A percentile compares a stretch with the other conserved stretches of the same genome.
Conservation (phyloP, 2,113 vertebrate species). For the Tympanuchus pallidicinctus region DNA sequence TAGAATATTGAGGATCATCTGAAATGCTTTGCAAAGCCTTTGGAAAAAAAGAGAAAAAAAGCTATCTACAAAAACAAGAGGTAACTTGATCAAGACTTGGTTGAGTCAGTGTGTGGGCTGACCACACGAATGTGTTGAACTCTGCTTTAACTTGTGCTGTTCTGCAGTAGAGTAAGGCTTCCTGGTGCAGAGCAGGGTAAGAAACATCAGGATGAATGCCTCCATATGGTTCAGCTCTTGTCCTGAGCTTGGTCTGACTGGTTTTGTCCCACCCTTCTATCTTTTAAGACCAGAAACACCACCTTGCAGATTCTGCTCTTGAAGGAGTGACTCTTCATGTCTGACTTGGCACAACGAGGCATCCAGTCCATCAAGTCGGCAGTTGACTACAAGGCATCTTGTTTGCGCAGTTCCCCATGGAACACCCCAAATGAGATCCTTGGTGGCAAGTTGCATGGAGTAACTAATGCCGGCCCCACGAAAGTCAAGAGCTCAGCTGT, state of each 20-base stretch:
- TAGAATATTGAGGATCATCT: neutral
- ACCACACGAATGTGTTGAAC: rapidly evolving
- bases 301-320: neutral
- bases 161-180: neutral
- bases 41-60: too few relatives aligned
- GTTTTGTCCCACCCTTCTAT: neutral
- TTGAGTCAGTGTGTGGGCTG: neutral
- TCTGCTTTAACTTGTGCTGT: neutral
- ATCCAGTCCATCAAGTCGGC: neutral
- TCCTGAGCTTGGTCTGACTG: neutral
- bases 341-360: neutral
- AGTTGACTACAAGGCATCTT: neutral
- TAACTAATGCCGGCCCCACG: rapidly evolving
- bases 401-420: neutral
- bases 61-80: neutral
- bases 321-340: neutral
- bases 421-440: neutral
- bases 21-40: neutral
- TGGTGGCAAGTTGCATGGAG: rapidly evolving
- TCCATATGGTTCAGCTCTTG: rapidly evolving
- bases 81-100: neutral
- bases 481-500: neutral
- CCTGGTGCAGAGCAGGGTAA: neutral
- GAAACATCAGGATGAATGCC: neutral
- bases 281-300: neutral